phyloP scores from a whole-genome alignment of 2,797 vertebrate genomes.

The Rhinella marina region DNA sequence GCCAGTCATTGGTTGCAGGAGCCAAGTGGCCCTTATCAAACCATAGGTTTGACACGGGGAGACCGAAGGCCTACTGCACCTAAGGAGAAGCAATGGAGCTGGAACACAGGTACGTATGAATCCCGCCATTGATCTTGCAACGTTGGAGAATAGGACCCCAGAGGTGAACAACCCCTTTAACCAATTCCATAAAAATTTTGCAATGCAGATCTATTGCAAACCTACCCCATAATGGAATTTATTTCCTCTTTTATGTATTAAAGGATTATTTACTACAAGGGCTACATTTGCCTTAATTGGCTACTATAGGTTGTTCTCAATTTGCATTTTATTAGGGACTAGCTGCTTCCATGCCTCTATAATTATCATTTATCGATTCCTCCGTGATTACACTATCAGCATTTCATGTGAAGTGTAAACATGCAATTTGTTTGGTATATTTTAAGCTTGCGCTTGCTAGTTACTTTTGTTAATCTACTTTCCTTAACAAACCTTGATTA shows the following conservation, averaged over 20 bases:
- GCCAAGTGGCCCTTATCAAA: no score
- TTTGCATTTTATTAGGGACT: constrained; percentile 32
- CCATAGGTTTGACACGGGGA: no score
- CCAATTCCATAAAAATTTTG: neutral
- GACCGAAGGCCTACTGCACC: no score
- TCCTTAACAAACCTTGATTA: constrained; percentile 49
- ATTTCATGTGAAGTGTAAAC: constrained; percentile 6
- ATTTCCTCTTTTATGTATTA: neutral
- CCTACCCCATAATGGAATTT: no score
- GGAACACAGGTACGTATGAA: no score
- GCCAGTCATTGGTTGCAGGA: no score
- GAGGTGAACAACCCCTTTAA: neutral
- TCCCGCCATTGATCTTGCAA: no score
- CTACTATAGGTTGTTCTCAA: neutral
- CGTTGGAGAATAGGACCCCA: no score
- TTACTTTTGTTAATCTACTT: constrained; percentile 45
- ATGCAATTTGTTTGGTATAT: constrained; percentile 18
- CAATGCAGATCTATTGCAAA: neutral
- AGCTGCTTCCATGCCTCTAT: neutral
- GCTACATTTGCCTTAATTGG: neutral
- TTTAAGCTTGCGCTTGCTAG: constrained; percentile 12
- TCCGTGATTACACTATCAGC: constrained; percentile 3
- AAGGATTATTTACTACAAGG: neutral
- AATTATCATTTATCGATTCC: constrained; percentile 6
- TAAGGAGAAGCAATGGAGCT: no score